Evolutionary conservation across 2,113 vertebrate species (phyloP), one percentile per base, ranked within the genome.

Genomic region (Ailuropoda melanoleuca): DNA sequence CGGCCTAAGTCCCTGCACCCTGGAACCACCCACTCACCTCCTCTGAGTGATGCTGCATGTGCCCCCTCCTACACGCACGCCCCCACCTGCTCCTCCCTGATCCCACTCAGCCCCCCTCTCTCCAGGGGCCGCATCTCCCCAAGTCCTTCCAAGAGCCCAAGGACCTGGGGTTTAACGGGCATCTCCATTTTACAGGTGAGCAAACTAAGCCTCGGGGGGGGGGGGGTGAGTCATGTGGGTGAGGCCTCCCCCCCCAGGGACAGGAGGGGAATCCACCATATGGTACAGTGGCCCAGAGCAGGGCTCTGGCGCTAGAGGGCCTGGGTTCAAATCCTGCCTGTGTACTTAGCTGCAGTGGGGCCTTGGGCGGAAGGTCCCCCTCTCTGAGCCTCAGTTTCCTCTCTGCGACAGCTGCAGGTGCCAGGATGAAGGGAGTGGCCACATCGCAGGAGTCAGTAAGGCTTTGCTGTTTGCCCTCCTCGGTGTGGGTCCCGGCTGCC

Each of bases 321-420:
- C 83, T 92, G 56, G 46, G 13, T 64, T 88, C 84, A 37, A 39
- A n/a, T 23, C 50, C 34, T 72, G 23, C 60, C 78, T 55, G 13
- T 70, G 58, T 34, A 55, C 77, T 46, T 15, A 8, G 55, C 24
- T 21, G 24, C 78, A 39, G 34, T 53, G 53, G 34, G 60, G 26
- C 29, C 29, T 2, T 37, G 39, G 55, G 56, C 26, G 55, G 34
- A 50, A 66, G 62, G 53, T 5, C 31, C 43, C 53, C n/a, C 24
- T 8, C 0, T 0, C 12, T 18, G 56, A 78, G 74, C 58, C 75
- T 75, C 18, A 31, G 31, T 82, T 70, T 93, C 81, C 66, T 48
- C 46, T 18, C 17, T 34, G 80, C 3, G 2, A 31, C 13, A 6
- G 0, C 0, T 31, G 39, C 8, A 8, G 53, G 58, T 0, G 0